A percentile compares a stretch with the other conserved stretches of the same genome.
Conservation (phyloP, 2,888 invertebrate species). For the Standfussiana lucernea region DNA sequence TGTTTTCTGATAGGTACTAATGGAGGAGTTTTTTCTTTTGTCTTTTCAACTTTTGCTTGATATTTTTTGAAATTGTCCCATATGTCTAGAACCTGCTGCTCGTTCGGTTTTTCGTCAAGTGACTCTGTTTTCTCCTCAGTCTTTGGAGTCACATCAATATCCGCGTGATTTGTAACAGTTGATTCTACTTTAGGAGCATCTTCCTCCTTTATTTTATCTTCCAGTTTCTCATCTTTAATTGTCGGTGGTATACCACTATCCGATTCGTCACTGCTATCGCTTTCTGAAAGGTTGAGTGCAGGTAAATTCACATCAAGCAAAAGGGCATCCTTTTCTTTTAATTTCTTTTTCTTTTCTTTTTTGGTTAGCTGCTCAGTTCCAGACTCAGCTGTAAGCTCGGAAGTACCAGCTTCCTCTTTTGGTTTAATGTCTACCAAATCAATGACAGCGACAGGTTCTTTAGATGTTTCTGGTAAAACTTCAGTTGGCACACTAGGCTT, state of each 20-base stretch:
- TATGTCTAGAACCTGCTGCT: constrained; percentile 92
- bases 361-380: constrained; percentile 81
- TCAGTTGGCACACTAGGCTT: constrained; percentile 74
- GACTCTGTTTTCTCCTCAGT: constrained; percentile 75
- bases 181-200: constrained; percentile 62
- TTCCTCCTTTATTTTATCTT: constrained; percentile 71
- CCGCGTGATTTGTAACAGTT: constrained; percentile 47
- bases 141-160: constrained; percentile 65
- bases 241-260: constrained; percentile 80
- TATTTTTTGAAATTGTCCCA: constrained; percentile 95
- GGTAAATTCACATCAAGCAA: constrained; percentile 92
- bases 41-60: constrained; percentile 92
- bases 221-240: constrained; percentile 74
- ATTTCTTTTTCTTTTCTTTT: constrained; percentile 87
- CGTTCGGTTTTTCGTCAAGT: constrained; percentile 89
- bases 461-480: constrained; percentile 75
- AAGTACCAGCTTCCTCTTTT: constrained; percentile 80
- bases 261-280: constrained; percentile 94
- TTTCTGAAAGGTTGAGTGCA: constrained; percentile 95
- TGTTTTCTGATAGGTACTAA: constrained; percentile 89
- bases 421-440: constrained; percentile 84
- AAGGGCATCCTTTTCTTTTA: constrained; percentile 87
- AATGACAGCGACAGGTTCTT: constrained; percentile 81
- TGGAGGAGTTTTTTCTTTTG: constrained; percentile 86
- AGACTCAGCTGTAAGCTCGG: constrained; percentile 79